A percentile compares a stretch with the other conserved stretches of the same genome.
Conservation (phyloP, 2,888 invertebrate species). For the Marronus borbonicus region DNA sequence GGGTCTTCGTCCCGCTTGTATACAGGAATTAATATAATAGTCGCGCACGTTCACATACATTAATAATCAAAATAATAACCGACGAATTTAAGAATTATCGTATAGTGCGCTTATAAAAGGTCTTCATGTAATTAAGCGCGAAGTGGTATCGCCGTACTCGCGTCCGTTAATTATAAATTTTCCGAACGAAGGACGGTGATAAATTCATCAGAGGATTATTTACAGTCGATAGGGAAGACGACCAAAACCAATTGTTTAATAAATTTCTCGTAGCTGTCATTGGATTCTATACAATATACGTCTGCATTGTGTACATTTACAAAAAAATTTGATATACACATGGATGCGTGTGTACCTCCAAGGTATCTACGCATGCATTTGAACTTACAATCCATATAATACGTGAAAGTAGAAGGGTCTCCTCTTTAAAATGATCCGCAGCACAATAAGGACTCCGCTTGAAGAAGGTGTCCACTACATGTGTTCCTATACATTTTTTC, state of each 20-base stretch:
- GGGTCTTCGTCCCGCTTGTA: too few relatives aligned
- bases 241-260: conserved; percentile 47
- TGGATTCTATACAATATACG: too few relatives aligned
- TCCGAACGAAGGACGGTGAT: conserved; percentile 22
- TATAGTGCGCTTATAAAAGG: not conserved
- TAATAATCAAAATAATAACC: conserved; percentile 6
- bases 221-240: conserved; percentile 28
- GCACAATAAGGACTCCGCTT: too few relatives aligned
- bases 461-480: too few relatives aligned
- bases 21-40: not conserved
- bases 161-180: conserved; percentile 40
- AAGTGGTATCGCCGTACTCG: conserved; percentile 7
- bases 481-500: too few relatives aligned
- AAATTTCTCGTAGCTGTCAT: conserved; percentile 26
- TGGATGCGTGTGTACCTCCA: too few relatives aligned
- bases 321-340: too few relatives aligned
- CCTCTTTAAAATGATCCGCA: too few relatives aligned
- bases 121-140: conserved; percentile 24
- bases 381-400: too few relatives aligned
- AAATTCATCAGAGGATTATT: conserved; percentile 45
- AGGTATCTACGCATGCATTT: too few relatives aligned
- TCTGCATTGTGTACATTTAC: too few relatives aligned
- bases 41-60: not conserved
- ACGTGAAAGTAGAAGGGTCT: too few relatives aligned
- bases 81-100: conserved; percentile 11